Conservation (phyloP, 2,113 vertebrate species). For the Pelecanus crispus region DNA sequence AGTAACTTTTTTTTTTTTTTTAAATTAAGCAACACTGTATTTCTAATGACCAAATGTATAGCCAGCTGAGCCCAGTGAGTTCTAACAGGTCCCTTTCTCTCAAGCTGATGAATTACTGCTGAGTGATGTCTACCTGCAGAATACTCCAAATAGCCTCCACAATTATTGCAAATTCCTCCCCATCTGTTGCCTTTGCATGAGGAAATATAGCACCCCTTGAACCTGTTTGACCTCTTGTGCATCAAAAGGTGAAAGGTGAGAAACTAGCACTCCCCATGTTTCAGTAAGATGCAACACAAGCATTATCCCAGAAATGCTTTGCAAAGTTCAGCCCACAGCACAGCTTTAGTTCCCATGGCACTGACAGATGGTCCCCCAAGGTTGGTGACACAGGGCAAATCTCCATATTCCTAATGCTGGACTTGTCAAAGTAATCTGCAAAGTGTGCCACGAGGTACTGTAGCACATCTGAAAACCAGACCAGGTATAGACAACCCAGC, state of each 20-base stretch:
- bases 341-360: background rate
- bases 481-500: background rate
- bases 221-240: background rate
- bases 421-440: background rate
- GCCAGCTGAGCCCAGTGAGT: background rate
- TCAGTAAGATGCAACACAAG: background rate
- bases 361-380: background rate
- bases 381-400: background rate
- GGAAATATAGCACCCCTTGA: background rate
- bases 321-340: background rate
- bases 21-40: background rate
- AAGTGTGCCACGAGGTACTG: background rate
- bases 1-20: background rate
- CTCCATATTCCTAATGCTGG: background rate
- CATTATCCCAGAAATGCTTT: background rate
- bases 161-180: background rate
- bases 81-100: background rate
- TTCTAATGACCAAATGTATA: background rate
- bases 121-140: background rate
- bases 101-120: background rate
- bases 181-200: background rate
- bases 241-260: background rate
- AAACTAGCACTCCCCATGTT: background rate
- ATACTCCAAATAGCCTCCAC: background rate
- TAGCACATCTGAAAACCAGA: background rate